Evolutionary conservation across 2,888 invertebrate species (phyloP).

Genomic region (Epinotia demarniana): DNA sequence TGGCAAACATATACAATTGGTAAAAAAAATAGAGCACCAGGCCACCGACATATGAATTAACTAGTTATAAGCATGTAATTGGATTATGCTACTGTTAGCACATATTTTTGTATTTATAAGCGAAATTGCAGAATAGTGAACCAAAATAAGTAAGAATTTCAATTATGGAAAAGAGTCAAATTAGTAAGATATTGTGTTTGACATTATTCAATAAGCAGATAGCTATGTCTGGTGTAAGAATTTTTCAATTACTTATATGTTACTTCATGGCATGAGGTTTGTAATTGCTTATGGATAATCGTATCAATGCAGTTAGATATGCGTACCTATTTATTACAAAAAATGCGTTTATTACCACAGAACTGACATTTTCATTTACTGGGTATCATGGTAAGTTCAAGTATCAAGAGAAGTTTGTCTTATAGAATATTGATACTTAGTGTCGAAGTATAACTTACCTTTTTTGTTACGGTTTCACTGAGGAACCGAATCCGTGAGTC

Average conservation of each 20-base stretch:
- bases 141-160: neutral
- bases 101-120: neutral
- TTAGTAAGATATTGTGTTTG: no score
- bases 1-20: conserved; percentile 1
- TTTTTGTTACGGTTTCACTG: neutral
- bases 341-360: neutral
- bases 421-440: neutral
- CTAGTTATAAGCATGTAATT: neutral
- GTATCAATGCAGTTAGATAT: conserved; percentile 12
- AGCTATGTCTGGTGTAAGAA: neutral
- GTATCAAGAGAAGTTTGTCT: neutral
- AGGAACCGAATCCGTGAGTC: conserved; percentile 20
- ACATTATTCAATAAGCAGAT: no score
- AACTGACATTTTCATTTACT: neutral
- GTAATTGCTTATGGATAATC: conserved; percentile 17
- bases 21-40: neutral
- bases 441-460: conserved; percentile 31
- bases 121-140: neutral
- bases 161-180: no score
- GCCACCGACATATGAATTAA: neutral
- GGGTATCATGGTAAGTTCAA: neutral
- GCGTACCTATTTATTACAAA: neutral
- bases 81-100: neutral
- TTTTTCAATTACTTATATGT: conserved; percentile 4
- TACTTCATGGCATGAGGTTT: neutral